Percentiles rank a stretch among this genome's conserved stretches.
phyloP scores from a whole-genome alignment of 1,140 invertebrate genomes.

The Dolichoris vasculosae region DNA sequence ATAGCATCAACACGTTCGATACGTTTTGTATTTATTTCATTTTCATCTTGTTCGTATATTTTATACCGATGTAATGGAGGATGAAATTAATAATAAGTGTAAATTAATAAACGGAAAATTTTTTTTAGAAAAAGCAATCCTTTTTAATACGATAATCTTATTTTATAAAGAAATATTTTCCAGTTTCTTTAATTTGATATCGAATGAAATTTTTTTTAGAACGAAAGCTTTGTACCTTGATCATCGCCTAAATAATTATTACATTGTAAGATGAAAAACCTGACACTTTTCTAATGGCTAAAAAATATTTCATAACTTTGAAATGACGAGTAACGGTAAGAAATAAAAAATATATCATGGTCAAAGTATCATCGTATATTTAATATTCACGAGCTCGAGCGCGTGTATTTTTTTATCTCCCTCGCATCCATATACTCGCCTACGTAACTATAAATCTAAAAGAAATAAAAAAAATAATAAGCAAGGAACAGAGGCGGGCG shows the following conservation, averaged over 20 bases:
- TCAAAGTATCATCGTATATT: background rate
- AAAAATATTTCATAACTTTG: background rate
- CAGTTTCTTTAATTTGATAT: background rate
- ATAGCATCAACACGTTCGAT: too few species aligned
- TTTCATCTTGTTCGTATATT: too few species aligned
- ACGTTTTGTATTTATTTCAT: too few species aligned
- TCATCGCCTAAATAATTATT: background rate
- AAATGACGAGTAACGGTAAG: background rate
- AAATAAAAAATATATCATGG: background rate
- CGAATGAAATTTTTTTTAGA: background rate
- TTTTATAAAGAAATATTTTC: too few species aligned
- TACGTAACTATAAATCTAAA: background rate
- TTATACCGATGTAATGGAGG: too few species aligned
- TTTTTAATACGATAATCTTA: too few species aligned
- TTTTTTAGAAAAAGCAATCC: too few species aligned
- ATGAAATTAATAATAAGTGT: too few species aligned
- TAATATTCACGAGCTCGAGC: background rate
- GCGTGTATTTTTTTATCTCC: background rate
- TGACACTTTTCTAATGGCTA: background rate
- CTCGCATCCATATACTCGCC: too few species aligned
- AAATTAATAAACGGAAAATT: too few species aligned
- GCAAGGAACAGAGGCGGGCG: background rate
- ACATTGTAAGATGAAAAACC: background rate
- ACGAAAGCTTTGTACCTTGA: background rate
- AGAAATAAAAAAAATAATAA: background rate